These are phyloP conservation scores for Gastrophysa polygoni DNA, from an alignment of 2,888 invertebrate species.

Conservation along the genomic window DNA sequence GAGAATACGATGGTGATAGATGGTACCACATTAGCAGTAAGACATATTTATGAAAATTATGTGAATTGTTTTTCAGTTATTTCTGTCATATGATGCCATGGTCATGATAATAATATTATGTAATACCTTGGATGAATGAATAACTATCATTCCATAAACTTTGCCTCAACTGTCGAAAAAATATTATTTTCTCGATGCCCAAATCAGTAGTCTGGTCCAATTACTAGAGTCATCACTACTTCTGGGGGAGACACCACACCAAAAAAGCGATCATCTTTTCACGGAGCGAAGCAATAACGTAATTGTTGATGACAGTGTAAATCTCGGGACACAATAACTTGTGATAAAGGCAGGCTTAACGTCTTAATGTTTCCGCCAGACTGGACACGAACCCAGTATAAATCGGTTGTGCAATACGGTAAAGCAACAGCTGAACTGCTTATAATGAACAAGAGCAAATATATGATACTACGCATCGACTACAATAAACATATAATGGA, in stretches of 20 bases:
- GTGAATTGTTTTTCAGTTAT: no score
- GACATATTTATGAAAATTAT: no score
- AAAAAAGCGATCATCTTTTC: constrained; percentile 3
- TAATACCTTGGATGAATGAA: no score
- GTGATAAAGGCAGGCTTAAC: constrained; percentile 52
- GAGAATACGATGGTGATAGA: no score
- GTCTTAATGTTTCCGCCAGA: constrained; percentile 54
- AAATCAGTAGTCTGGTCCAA: background rate
- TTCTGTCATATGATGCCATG: no score
- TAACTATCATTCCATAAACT: no score
- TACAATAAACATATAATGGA: constrained; percentile 23
- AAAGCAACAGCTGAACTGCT: constrained; percentile 32
- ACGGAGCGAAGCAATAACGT: constrained; percentile 18
- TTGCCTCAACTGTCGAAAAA: no score
- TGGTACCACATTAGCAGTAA: no score
- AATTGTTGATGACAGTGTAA: constrained; percentile 39
- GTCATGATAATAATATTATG: no score
- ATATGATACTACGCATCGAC: background rate
- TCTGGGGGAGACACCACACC: background rate
- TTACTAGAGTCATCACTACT: background rate
- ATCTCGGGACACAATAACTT: constrained; percentile 48
- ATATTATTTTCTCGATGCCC: background rate
- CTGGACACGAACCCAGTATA: constrained; percentile 54
- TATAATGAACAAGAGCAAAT: constrained; percentile 22
- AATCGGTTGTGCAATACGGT: constrained; percentile 43